These are phyloP conservation scores for Drosophila tristis DNA, from an alignment of 1,140 invertebrate genomes.

Conservation along the genomic window DNA sequence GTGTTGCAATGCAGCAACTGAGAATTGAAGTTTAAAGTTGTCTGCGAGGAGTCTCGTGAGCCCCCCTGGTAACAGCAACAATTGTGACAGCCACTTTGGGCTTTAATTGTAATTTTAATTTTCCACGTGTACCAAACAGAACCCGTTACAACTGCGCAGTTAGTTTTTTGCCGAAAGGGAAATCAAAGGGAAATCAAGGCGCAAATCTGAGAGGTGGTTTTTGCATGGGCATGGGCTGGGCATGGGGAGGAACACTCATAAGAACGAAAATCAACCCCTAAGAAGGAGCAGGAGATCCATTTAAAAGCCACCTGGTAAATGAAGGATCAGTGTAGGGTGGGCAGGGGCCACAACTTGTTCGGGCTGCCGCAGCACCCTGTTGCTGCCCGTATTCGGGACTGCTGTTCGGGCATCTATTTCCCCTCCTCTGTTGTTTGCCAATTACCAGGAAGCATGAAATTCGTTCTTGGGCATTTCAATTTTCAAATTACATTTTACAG, in stretches of 20 bases:
- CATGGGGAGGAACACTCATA: slow-evolving; percentile 22
- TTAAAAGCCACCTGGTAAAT: slow-evolving; percentile 57
- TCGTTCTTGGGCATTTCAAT: slow-evolving; percentile 59
- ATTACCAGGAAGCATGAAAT: slow-evolving; percentile 80
- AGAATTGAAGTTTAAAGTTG: neutral
- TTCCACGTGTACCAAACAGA: slow-evolving; percentile 14
- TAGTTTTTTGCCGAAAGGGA: slow-evolving; percentile 13
- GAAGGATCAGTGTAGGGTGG: too few relatives aligned
- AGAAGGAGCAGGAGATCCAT: neutral
- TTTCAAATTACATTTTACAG: slow-evolving; percentile 64
- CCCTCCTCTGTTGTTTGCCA: slow-evolving; percentile 55
- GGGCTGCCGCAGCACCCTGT: slow-evolving; percentile 32
- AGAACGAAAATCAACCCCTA: slow-evolving; percentile 44
- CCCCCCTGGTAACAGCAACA: slow-evolving; percentile 2
- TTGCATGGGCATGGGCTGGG: neutral
- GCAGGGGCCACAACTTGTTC: slow-evolving; percentile 55
- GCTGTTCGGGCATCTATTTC: too few relatives aligned
- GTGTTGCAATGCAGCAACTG: slow-evolving; percentile 33
- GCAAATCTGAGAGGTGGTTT: slow-evolving; percentile 9
- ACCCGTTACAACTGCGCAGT: slow-evolving; percentile 69
- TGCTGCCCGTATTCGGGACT: slow-evolving; percentile 28
- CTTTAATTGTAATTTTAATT: slow-evolving; percentile 48
- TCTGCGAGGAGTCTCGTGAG: neutral
- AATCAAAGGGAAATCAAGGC: neutral
- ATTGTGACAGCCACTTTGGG: slow-evolving; percentile 36